Percentiles rank a stretch among this genome's conserved stretches.
These are phyloP conservation scores for Bombus cullumanus DNA, from an alignment of 1,140 invertebrate genomes.

Conservation along the genomic window DNA sequence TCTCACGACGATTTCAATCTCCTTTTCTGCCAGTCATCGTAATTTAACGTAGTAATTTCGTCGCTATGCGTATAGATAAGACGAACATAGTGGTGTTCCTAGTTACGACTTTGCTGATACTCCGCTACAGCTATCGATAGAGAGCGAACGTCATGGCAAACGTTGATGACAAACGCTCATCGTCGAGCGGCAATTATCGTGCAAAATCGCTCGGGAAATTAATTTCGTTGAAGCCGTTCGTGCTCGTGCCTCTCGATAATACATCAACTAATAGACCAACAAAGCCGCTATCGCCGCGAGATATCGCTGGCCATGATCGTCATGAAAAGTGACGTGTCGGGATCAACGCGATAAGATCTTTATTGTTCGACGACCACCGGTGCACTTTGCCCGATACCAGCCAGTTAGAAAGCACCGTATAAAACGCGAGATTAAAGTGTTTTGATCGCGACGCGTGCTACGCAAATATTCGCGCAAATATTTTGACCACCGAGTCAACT, in stretches of 20 bases:
- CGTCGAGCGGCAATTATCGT: neutral
- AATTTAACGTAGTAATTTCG: neutral
- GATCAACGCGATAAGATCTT: constrained; percentile 34
- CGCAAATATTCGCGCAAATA: constrained; percentile 12
- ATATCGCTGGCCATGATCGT: constrained; percentile 41
- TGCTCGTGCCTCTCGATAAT: neutral
- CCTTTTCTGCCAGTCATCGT: neutral
- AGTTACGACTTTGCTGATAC: neutral
- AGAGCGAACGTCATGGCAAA: neutral
- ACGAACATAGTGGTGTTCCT: neutral
- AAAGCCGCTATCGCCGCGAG: constrained; percentile 14
- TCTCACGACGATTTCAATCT: no score
- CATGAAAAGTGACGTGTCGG: constrained; percentile 32
- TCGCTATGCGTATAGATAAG: no score
- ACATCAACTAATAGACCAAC: constrained; percentile 21
- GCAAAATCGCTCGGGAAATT: constrained; percentile 3
- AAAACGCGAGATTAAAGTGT: constrained; percentile 23
- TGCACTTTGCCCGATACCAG: constrained; percentile 30
- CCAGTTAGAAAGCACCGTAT: neutral
- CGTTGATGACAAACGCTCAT: neutral
- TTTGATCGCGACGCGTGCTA: neutral
- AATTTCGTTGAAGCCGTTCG: constrained; percentile 14
- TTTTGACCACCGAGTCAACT: neutral
- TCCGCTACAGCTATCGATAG: neutral
- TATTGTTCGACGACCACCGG: constrained; percentile 34